These are phyloP conservation scores for Myxocyprinus asiaticus DNA, from an alignment of 2,113 vertebrate species.

Conservation along the genomic window DNA sequence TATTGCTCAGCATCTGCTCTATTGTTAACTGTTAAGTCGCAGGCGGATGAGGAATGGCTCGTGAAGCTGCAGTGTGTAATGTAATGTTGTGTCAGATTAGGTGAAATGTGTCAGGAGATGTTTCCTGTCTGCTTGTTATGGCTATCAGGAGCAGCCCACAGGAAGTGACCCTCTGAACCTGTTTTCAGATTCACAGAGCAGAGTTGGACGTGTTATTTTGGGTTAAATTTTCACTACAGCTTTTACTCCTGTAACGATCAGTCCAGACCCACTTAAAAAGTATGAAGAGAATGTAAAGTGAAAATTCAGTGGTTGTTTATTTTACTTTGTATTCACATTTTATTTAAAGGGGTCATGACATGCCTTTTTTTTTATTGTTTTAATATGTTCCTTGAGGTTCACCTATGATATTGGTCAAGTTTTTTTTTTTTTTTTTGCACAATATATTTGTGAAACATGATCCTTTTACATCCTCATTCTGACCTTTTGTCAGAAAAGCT, in stretches of 20 bases:
- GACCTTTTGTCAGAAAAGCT: too few relatives aligned
- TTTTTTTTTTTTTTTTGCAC: too few relatives aligned
- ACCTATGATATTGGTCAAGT: too few relatives aligned
- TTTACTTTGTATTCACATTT: too few relatives aligned
- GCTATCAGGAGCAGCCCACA: conserved; percentile 18
- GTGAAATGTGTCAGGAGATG: conserved; percentile 29
- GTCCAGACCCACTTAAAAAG: not conserved
- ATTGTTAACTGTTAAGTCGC: conserved; percentile 47
- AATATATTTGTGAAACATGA: too few relatives aligned
- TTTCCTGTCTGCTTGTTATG: conserved; percentile 24
- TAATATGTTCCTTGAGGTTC: too few relatives aligned
- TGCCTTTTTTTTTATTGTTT: too few relatives aligned
- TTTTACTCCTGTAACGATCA: not conserved
- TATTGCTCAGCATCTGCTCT: conserved; percentile 31
- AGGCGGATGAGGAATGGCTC: conserved; percentile 46
- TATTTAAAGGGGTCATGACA: too few relatives aligned
- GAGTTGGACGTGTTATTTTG: not conserved
- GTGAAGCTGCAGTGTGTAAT: conserved; percentile 15
- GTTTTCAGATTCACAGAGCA: conserved; percentile 3
- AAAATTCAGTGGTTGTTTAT: too few relatives aligned
- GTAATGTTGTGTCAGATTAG: not conserved
- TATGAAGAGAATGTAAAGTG: too few relatives aligned
- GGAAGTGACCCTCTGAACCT: conserved; percentile 40
- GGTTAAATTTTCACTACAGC: conserved; percentile 20
- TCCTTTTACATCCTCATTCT: too few relatives aligned